Percentiles rank a stretch among this genome's conserved stretches.
Evolutionary conservation across 2,888 invertebrate genomes (phyloP).

Genomic region (Meta bourneti): DNA sequence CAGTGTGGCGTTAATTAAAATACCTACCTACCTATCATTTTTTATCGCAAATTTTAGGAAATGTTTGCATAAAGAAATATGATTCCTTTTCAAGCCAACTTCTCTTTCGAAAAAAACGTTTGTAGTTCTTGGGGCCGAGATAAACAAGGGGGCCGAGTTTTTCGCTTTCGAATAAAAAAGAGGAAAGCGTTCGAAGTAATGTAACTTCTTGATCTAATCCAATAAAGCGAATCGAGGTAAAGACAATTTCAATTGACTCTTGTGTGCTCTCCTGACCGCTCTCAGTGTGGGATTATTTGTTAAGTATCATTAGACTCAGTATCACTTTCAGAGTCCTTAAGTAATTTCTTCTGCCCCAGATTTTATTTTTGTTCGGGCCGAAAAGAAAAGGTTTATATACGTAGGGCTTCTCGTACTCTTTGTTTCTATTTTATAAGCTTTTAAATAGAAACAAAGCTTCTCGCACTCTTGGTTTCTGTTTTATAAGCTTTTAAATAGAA

Average conservation of each 20-base stretch:
- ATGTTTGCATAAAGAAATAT: too few relatives aligned
- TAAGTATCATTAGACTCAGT: neutral
- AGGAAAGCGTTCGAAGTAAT: neutral
- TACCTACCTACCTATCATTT: too few relatives aligned
- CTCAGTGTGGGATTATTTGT: neutral
- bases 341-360: neutral
- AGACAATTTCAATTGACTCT: slow-evolving; percentile 8
- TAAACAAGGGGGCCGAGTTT: too few relatives aligned
- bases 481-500: neutral
- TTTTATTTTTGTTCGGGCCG: neutral
- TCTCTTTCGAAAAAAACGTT: too few relatives aligned
- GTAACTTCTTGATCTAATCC: slow-evolving; percentile 15
- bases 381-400: neutral
- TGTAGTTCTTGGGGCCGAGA: too few relatives aligned
- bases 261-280: neutral
- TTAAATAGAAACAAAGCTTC: too few relatives aligned
- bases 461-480: neutral
- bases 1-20: too few relatives aligned
- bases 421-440: neutral
- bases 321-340: neutral
- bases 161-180: too few relatives aligned
- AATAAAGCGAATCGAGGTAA: neutral
- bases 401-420: neutral
- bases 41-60: too few relatives aligned
- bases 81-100: too few relatives aligned